Conservation (phyloP, 2,797 vertebrate species). For the Rousettus madagascariensis region DNA sequence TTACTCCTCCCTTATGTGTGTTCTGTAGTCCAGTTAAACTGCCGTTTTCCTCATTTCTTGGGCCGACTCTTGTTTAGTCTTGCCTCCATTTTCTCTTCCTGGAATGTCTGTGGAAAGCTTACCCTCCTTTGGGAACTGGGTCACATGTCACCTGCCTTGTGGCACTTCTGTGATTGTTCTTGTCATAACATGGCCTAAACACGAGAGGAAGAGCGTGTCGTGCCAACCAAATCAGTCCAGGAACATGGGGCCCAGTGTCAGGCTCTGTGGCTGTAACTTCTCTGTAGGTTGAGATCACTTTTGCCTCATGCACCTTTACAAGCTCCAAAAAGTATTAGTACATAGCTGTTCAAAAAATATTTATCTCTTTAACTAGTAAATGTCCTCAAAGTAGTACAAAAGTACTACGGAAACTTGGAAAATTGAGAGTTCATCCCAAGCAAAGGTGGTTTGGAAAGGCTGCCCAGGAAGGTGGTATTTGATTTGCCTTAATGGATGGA, state of each 20-base stretch:
- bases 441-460: neutral
- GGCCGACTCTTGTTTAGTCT: neutral
- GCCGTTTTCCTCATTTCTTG: neutral
- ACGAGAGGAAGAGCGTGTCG: neutral
- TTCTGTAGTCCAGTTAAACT: neutral
- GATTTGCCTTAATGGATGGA: neutral
- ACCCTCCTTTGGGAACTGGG: neutral
- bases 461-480: neutral
- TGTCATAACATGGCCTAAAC: neutral
- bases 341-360: neutral
- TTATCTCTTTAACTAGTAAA: neutral
- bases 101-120: neutral
- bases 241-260: fast-evolving
- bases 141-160: neutral
- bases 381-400: neutral
- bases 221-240: fast-evolving
- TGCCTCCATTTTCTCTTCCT: neutral
- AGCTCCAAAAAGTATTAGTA: neutral
- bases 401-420: neutral
- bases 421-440: neutral
- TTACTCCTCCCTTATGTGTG: neutral
- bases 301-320: neutral
- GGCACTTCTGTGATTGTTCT: neutral
- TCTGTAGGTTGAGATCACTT: neutral
- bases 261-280: neutral